These are phyloP conservation scores for Benthosema pterotum DNA, from an alignment of 2,797 vertebrate species.

Conservation along the genomic window DNA sequence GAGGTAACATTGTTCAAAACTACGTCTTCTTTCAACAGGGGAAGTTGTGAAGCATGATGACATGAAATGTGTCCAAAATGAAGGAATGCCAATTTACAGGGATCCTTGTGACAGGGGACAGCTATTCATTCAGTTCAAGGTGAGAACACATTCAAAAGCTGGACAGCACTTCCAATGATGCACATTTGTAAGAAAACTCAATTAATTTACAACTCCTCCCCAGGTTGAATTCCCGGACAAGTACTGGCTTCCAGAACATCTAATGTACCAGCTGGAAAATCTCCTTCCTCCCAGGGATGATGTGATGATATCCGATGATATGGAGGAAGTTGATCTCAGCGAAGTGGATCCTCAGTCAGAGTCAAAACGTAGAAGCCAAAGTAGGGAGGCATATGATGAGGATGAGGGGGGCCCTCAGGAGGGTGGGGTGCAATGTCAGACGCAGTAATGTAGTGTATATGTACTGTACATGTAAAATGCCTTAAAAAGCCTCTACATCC, in stretches of 20 bases:
- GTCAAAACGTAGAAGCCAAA: constrained; percentile 77
- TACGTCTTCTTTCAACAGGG: constrained; percentile 71
- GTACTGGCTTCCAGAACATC: constrained; percentile 88
- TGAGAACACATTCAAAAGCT: too few species aligned
- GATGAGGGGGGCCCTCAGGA: constrained; percentile 83
- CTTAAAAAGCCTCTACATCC: constrained; percentile 1
- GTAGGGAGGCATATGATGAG: constrained; percentile 87
- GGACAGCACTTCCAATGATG: not conserved
- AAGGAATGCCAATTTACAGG: constrained; percentile 93
- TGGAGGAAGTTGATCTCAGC: constrained; percentile 91
- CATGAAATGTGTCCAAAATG: constrained; percentile 83
- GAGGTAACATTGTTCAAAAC: not conserved
- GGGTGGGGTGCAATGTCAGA: constrained; percentile 91
- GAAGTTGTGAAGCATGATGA: constrained; percentile 89
- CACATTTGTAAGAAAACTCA: not conserved
- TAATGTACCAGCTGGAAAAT: constrained; percentile 86
- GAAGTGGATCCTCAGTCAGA: constrained; percentile 82
- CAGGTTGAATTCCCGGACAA: constrained; percentile 93
- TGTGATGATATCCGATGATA: constrained; percentile 88
- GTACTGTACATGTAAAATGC: not conserved
- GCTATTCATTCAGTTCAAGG: constrained; percentile 89
- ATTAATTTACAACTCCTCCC: not conserved
- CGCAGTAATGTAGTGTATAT: constrained; percentile 69
- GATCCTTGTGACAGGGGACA: constrained; percentile 88
- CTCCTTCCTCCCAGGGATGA: constrained; percentile 89